phyloP scores from a whole-genome alignment of 2,888 invertebrate species.

The Parnassius orleans region DNA sequence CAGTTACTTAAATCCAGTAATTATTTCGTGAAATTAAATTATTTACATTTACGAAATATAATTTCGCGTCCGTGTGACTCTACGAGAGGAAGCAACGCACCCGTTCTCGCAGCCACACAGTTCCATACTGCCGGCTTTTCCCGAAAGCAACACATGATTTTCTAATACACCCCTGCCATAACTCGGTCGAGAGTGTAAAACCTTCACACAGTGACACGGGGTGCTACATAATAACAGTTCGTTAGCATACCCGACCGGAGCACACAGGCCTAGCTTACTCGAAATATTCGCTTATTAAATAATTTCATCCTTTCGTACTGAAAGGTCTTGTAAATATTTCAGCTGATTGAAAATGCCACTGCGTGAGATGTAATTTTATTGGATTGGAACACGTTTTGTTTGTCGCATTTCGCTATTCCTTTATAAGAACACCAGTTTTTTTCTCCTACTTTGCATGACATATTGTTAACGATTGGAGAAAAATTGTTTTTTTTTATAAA shows the following conservation, averaged over 20 bases:
- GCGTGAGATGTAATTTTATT: not conserved
- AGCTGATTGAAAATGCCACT: constrained; percentile 7
- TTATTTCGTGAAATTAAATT: not conserved
- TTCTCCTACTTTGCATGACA: too few species aligned
- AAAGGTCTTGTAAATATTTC: constrained; percentile 17
- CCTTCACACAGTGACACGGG: constrained; percentile 79
- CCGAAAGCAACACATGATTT: constrained; percentile 73
- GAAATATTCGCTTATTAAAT: constrained; percentile 71
- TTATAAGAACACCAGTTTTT: too few species aligned
- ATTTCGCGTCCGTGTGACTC: constrained; percentile 31
- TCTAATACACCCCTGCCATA: constrained; percentile 66
- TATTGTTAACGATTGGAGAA: too few species aligned
- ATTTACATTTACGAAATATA: constrained; percentile 36
- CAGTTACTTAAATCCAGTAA: constrained; percentile 20
- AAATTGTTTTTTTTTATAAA: too few species aligned
- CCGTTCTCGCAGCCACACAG: constrained; percentile 48
- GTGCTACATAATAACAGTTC: constrained; percentile 73
- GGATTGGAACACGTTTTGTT: too few species aligned
- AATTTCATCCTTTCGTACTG: constrained; percentile 38
- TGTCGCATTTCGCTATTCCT: too few species aligned
- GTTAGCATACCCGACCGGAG: constrained; percentile 66
- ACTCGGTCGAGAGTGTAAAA: constrained; percentile 78
- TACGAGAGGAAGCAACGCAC: constrained; percentile 49
- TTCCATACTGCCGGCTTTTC: constrained; percentile 52
- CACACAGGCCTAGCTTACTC: constrained; percentile 38